Evolutionary conservation across 2,888 invertebrate genomes (phyloP).

Genomic region (Diogma glabrata): DNA sequence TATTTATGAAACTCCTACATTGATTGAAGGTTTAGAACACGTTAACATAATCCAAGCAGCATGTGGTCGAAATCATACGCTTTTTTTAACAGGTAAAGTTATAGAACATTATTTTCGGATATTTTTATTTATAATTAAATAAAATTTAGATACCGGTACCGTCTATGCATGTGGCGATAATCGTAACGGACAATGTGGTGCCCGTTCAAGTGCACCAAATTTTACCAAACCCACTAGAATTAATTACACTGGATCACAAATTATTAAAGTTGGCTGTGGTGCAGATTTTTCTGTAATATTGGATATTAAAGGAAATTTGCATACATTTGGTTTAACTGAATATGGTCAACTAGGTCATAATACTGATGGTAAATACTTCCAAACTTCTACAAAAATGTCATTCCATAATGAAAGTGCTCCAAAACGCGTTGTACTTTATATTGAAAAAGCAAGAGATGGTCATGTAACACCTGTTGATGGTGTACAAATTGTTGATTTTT

Average conservation of each 20-base stretch:
- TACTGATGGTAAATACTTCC: constrained; percentile 89
- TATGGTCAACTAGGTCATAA: constrained; percentile 90
- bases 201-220: constrained; percentile 53
- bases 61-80: constrained; percentile 75
- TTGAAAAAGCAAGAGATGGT: constrained; percentile 79
- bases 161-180: constrained; percentile 89
- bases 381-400: constrained; percentile 76
- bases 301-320: constrained; percentile 77
- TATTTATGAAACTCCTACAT: constrained; percentile 62
- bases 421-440: constrained; percentile 71
- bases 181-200: constrained; percentile 83
- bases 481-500: constrained; percentile 79
- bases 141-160: constrained; percentile 53
- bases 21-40: constrained; percentile 61
- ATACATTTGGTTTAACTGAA: constrained; percentile 87
- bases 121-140: too few species aligned
- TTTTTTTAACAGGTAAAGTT: constrained; percentile 70
- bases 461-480: constrained; percentile 72
- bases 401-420: constrained; percentile 78
- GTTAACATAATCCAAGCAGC: constrained; percentile 77
- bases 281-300: constrained; percentile 87
- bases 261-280: constrained; percentile 81
- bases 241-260: constrained; percentile 70
- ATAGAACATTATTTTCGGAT: constrained; percentile 12
- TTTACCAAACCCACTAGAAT: constrained; percentile 46